Evolutionary conservation across 2,113 vertebrate species (phyloP), one percentile per base, ranked within the genome.

Genomic region (Lucifuga dentata): DNA sequence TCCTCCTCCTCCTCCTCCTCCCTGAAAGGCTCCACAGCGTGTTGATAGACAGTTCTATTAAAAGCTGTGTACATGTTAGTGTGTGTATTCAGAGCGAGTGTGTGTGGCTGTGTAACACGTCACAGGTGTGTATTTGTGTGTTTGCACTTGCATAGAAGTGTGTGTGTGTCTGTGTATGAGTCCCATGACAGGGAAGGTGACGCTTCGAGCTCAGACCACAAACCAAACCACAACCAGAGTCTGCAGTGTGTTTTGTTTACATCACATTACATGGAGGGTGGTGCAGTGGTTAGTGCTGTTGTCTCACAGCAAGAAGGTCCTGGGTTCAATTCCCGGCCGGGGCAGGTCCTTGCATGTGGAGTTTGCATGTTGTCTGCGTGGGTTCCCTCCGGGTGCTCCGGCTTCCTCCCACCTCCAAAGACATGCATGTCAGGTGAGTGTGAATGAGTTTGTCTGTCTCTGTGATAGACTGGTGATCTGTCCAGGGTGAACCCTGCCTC

Each of bases 41-140:
- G 3, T 45, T 77, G 74, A 88, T 58, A 2, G 82, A 73, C 80
- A 80, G 63, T 26, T 76, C 75, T 59, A 81, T 84, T 85, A 83
- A 80, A 69, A 78, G 38, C 51, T 63, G 46, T 20, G 33, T 41
- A 45, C 9, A 26, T 44, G 58, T 57, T 48, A 24, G 48, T 17
- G 19, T 2, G 29, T 56, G 39, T 38, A 20, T 73, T 20, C 20
- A 55, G 44, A 26, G 49, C 19, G 44, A 48, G 62, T 17, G 45
- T 52, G 21, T 29, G 32, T 19, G 11, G 43, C 15, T 36, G 45
- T 68, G 17, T 40, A 43, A 50, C 60, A 15, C 9, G 53, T 29
- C 41, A 17, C 8, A 46, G 57, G 55, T 44, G n/a, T 21, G 29
- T 36, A 26, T 23, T 38, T 24, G 19, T 58, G 50, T 48, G 26